Base-by-base conservation (phyloP, 2,797 vertebrate genomes). In the Enteromius treurensis region DNA sequence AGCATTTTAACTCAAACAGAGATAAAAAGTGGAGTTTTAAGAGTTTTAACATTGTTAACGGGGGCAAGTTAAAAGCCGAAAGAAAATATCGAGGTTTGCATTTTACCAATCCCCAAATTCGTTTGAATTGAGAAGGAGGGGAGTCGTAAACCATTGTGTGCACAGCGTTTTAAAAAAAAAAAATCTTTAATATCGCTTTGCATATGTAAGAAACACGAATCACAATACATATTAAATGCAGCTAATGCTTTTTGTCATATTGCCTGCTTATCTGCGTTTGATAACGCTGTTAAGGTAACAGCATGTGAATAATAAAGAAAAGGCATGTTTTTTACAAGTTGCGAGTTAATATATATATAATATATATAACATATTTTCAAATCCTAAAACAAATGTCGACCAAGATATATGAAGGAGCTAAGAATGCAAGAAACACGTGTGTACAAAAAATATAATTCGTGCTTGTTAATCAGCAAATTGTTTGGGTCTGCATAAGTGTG, bases 291-390 rank as follows among this genome's bases (percentile, higher is more conserved):
- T 76, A 23, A 68, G 85, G 88, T 91, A 90, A 88, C 49, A 40
- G 89, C 68, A 60, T 19, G 87, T 86, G 83, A 55, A 62, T 32
- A 68, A 51, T 89, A 62, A 49, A 87, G 85, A 89, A 87, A 79
- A 37, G 23, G 80, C 81, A 29, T 76, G 37, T 55, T 34, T 49
- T 17, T 26, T 42, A 3, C 3, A 26, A 55, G 19, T 21, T 47
- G 23, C 4, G 1, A 47, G 45, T 80, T 9, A 7, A n/a, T 29
- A 29, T 5, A 42, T 45, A 32, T 71, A 37, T 26, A 26, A 26
- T 26, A 26, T 26, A 26, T 26, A 26, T 26, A 26, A 26, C 26
- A 26, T 26, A 26, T 26, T 26, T 45, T 47, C 0, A 80, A 34
- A n/a, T 62, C 49, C 42, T 62, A 1, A 60, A 70, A 60, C 42